Evolutionary conservation across 2,888 invertebrate species (phyloP), one percentile per base, ranked within the genome.

Genomic region (Atethmia centrago): DNA sequence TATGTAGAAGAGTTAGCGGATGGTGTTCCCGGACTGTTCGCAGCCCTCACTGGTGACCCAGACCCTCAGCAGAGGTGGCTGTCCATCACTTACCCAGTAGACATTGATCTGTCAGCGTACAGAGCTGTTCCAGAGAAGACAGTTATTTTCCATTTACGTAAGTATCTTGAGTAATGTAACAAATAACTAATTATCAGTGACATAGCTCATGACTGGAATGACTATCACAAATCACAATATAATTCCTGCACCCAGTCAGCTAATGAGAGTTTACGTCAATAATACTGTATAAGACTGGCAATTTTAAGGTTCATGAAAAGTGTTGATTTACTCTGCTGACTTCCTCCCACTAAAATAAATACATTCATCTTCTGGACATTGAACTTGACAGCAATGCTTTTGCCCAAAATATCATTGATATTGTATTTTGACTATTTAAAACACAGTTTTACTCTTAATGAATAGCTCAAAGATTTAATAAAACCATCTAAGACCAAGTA

Each of bases 1-100:
- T 98, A 99, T 87, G 98, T 99, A 3, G 99, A 99, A 91, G 98
- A 98, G 83, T 96, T 98, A 55, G 97, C 97, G 28, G 98, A 98
- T 82, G 98, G 98, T 36, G 97, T 98, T 53, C 98, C 98, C 0
- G 98, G 98, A 55, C 94, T 99, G 51, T 99, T 99, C 90, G 97
- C 97, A 85, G 98, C 98, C 0, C 96, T 99, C 66, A 98, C 98
- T 3, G 97, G 97, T 82, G 98, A 98, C 85, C 97, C 97, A 1
- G 99, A 99, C 90, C 94, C 96, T 0, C 97, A 97, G 80, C 97
- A 98, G 74, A 95, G 98, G 77, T 99, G 99, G 99, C 96, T 98
- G n/a, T 98, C 98, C 5, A 97, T 98, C 90, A 98, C 98, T 56
- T 99, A 97, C 89, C 98, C 98, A 42, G 97, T 98, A 0, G 98